phyloP scores from a whole-genome alignment of 2,888 invertebrate genomes.

The Escarpia spicata region DNA sequence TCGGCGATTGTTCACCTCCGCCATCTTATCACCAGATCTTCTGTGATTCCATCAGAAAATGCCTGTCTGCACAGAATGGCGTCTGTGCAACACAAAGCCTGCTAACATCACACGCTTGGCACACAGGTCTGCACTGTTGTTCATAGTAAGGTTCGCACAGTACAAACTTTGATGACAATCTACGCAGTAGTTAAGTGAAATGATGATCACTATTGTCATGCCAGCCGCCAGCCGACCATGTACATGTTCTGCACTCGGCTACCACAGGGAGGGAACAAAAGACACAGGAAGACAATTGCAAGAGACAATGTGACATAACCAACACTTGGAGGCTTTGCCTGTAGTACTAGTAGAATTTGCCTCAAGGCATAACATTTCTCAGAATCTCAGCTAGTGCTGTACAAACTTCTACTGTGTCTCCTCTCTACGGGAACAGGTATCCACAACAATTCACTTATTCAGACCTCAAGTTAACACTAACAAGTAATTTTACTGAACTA shows the following conservation, averaged over 20 bases:
- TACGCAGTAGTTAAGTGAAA: not conserved
- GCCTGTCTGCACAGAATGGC: constrained; percentile 10
- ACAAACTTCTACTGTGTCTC: too few species aligned
- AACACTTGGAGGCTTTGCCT: not conserved
- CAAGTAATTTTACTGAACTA: too few species aligned
- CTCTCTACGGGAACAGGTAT: too few species aligned
- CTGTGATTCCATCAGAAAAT: constrained; percentile 7
- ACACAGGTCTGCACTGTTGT: not conserved
- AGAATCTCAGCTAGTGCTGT: too few species aligned
- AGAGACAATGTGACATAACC: not conserved
- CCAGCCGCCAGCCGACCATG: not conserved
- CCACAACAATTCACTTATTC: too few species aligned
- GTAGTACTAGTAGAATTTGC: too few species aligned
- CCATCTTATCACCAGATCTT: not conserved
- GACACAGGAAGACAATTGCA: not conserved
- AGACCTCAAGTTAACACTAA: too few species aligned
- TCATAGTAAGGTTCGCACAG: not conserved
- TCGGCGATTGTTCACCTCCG: not conserved
- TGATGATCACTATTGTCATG: constrained; percentile 2
- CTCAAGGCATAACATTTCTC: too few species aligned
- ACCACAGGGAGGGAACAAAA: not conserved
- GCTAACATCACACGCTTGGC: not conserved
- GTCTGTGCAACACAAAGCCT: constrained; percentile 6
- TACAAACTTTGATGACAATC: not conserved
- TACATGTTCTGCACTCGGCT: not conserved